Evolutionary conservation across 2,797 vertebrate species (phyloP), one percentile per base, ranked within the genome.

Genomic region (Eulemur albifrons): DNA sequence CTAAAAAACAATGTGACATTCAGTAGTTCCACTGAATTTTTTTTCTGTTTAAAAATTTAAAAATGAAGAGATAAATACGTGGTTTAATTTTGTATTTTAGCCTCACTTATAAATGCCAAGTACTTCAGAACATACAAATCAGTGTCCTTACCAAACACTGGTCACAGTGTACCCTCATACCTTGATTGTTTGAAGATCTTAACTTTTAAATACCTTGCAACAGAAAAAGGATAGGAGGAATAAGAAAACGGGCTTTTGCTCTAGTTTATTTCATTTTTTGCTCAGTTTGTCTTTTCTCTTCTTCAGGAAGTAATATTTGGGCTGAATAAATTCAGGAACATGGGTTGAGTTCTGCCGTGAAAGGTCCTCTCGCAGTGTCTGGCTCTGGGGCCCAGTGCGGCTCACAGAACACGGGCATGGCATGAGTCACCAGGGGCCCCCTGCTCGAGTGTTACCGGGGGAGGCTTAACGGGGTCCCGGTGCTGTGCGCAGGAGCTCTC

Each of bases 1-100:
- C 32, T 43, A 83, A 45, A 83, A 83, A 83, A 88, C 43, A 88
- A 77, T 11, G 61, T 72, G 54, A 76, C 76, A 86, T 79, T 90
- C 6, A 52, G 40, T 35, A 73, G 35, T 25, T 59, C 72, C 12
- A 48, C n/a, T 69, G 25, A 38, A 1, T 15, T 77, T 54, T 61
- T 38, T 79, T 72, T 79, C 61, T 45, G 32, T 67, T 95, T 83
- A 69, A 86, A 93, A 63, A 77, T 67, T 95, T 83, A 69, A 86
- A 93, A 63, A 77, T 67, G n/a, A 20, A 40, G 17, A 70, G 4
- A 63, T 70, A 73, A 69, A 69, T 27, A 5, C 4, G 1, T 32
- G 14, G 15, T 32, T 81, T 93, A 15, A 30, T n/a, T 82, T 72
- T 84, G 72, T 45, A 82, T 20, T 57, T 65, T 76, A 63, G 18